Evolutionary conservation across 2,113 vertebrate genomes (phyloP).

Genomic region (Rhynchomys soricoides): DNA sequence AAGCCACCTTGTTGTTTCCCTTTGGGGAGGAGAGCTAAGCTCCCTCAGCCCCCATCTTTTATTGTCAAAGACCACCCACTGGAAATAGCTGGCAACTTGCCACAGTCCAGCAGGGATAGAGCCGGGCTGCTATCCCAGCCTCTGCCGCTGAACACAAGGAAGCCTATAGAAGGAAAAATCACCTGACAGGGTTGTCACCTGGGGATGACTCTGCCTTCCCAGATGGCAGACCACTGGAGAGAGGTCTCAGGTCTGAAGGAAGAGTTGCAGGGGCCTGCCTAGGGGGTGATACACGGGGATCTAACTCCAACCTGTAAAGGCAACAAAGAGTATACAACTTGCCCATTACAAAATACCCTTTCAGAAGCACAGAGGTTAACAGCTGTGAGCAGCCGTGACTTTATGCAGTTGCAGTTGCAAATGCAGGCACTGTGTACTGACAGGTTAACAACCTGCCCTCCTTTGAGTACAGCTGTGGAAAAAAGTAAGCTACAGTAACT

Average conservation of each 20-base stretch:
- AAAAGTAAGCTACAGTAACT: background rate
- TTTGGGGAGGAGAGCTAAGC: slow-evolving; percentile 47
- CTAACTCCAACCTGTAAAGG: background rate
- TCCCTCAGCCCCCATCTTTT: slow-evolving; percentile 36
- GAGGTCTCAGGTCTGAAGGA: background rate
- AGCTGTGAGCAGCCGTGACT: slow-evolving; percentile 36
- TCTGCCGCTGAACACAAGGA: slow-evolving; percentile 26
- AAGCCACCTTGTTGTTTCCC: slow-evolving; percentile 55
- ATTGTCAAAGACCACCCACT: slow-evolving; percentile 78
- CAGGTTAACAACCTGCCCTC: background rate
- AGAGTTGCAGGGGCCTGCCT: background rate
- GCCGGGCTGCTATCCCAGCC: background rate
- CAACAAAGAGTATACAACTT: slow-evolving; percentile 1
- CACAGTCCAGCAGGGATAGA: slow-evolving; percentile 53
- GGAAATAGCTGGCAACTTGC: slow-evolving; percentile 72
- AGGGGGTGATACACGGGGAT: background rate
- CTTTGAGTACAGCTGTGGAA: background rate
- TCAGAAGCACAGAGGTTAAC: slow-evolving; percentile 58
- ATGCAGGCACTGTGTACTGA: background rate
- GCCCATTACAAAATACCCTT: slow-evolving; percentile 54
- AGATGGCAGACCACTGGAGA: slow-evolving; percentile 51
- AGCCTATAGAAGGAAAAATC: background rate
- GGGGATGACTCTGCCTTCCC: background rate
- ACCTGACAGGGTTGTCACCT: background rate
- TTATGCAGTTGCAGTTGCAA: slow-evolving; percentile 12